Evolutionary conservation across 2,797 vertebrate genomes (phyloP).

Genomic region (Anguilla anguilla): DNA sequence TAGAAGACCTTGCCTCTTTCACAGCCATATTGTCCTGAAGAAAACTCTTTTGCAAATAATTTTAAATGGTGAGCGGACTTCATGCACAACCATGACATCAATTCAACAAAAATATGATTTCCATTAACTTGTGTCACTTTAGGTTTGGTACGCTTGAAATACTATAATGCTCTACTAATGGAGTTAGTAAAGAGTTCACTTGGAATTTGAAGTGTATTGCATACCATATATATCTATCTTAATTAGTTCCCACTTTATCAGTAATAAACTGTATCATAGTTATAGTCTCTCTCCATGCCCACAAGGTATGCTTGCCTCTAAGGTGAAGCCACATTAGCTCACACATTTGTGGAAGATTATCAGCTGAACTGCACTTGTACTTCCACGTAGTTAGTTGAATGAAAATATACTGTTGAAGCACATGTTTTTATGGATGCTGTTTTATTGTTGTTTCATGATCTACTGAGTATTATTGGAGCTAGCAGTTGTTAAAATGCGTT

Average conservation of each 20-base stretch:
- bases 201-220: neutral
- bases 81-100: neutral
- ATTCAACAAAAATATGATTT: neutral
- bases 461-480: neutral
- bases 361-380: neutral
- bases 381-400: neutral
- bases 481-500: conserved; percentile 50
- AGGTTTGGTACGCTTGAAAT: neutral
- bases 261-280: neutral
- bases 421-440: neutral
- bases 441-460: neutral
- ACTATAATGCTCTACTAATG: neutral
- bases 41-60: neutral
- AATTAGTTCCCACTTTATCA: neutral
- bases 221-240: neutral
- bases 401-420: no score
- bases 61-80: neutral
- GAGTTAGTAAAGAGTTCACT: neutral
- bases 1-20: neutral
- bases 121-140: neutral
- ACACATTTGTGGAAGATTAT: neutral
- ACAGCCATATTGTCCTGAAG: neutral
- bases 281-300: conserved; percentile 17
- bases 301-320: conserved; percentile 49
- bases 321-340: neutral